Evolutionary conservation across 2,888 invertebrate genomes (phyloP), one percentile per base, ranked within the genome.

Genomic region (Subacronicta megacephala): DNA sequence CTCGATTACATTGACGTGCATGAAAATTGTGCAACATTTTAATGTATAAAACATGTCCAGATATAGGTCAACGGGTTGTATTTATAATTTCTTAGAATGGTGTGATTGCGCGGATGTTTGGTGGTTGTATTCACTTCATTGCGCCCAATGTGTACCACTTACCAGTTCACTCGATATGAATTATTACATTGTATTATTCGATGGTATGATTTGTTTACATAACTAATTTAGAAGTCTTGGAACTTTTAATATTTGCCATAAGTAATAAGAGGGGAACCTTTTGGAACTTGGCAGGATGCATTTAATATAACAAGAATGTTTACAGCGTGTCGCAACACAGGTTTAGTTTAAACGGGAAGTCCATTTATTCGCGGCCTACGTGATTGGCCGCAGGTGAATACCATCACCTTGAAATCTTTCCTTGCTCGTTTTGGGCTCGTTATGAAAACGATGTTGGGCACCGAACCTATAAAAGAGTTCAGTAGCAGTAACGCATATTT

Each of bases 71-170:
- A 69, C 77, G 81, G 80, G 83, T 79, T 83, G 81, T 86, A 84
- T 89, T 88, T 89, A 88, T 89, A 87, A 89, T 87, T 93, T 90
- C 92, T 87, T 75, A 76, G 92, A 91, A 91, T 83, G 80, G 80
- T 83, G 80, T 81, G 87, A 87, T 86, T 85, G 87, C 84, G 67
- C 88, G 90, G 91, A 90, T 91, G 90, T 91, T 92, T 90, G 84
- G 77, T 75, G 78, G 75, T 78, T 80, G 72, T 68, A 66, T 72
- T 68, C 80, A 86, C 83, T 87, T 80, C 66, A 75, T 81, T 81
- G 72, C 84, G 78, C 81, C 82, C 78, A 77, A 69, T 62, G 76
- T 74, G 69, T 61, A 29, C 18, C 43, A 33, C 47, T 85, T 78
- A 84, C 20, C 42, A 23, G 51, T 79, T 78, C 79, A 81, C 76